A percentile compares a stretch with the other conserved stretches of the same genome.
These are phyloP conservation scores for Chiloscyllium plagiosum DNA, from an alignment of 2,113 vertebrate genomes.

Conservation along the genomic window DNA sequence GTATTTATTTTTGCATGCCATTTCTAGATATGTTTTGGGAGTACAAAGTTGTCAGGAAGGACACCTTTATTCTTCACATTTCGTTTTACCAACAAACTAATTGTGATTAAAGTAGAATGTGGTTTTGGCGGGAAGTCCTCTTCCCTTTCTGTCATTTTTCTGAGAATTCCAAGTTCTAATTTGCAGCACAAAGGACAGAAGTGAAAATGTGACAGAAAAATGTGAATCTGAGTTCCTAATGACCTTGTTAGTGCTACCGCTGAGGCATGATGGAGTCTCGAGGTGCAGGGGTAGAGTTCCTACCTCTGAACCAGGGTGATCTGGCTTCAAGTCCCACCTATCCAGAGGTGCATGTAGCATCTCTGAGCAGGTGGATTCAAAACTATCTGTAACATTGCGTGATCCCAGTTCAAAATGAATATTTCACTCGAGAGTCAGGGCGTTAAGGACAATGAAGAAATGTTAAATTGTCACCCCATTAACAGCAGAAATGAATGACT, in stretches of 20 bases:
- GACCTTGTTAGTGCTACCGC: background rate
- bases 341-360: no score
- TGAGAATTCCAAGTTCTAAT: background rate
- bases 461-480: background rate
- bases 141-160: background rate
- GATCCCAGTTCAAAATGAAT: background rate
- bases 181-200: background rate
- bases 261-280: background rate
- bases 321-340: no score
- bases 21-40: background rate
- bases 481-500: background rate
- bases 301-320: no score
- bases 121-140: background rate
- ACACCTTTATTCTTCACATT: background rate
- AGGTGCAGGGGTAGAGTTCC: no score
- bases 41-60: background rate
- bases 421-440: background rate
- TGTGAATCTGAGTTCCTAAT: background rate
- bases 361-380: no score
- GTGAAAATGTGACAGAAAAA: background rate
- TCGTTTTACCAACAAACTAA: background rate
- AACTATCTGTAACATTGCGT: no score
- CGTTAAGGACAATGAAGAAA: no score
- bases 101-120: background rate
- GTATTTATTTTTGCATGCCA: background rate